A percentile compares a stretch with the other conserved stretches of the same genome.
phyloP scores from a whole-genome alignment of 2,888 invertebrate species.

The Pecten maximus region DNA sequence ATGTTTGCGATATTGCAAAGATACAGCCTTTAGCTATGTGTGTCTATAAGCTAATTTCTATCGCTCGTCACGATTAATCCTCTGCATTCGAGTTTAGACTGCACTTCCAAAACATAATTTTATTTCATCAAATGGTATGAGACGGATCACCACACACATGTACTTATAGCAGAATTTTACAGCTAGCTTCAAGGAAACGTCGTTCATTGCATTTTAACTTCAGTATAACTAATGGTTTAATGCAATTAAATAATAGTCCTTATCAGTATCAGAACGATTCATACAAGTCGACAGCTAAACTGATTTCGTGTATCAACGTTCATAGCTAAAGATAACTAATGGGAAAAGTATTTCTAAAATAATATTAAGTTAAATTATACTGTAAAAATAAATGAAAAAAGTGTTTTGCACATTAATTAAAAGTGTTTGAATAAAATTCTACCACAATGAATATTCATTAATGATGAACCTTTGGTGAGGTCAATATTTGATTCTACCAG shows the following conservation, averaged over 20 bases:
- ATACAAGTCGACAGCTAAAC: neutral
- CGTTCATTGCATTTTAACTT: neutral
- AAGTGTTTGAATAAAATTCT: too few species aligned
- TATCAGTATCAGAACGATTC: neutral
- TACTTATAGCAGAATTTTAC: neutral
- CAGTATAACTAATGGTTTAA: neutral
- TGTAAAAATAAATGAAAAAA: too few species aligned
- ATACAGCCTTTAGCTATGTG: neutral
- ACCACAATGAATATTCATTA: too few species aligned
- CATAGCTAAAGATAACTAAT: too few species aligned
- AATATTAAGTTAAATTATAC: too few species aligned
- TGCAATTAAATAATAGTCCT: neutral
- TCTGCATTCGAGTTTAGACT: neutral
- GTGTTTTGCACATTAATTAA: too few species aligned
- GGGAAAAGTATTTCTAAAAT: too few species aligned
- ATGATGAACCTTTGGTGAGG: too few species aligned
- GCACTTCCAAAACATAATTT: neutral
- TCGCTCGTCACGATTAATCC: neutral
- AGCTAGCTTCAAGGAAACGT: neutral
- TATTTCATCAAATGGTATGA: neutral
- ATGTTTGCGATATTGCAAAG: too few species aligned
- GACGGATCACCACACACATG: neutral
- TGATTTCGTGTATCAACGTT: neutral
- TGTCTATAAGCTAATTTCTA: neutral
- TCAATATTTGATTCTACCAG: too few species aligned